These are phyloP conservation scores for Notodonta ziczac DNA, from an alignment of 2,888 invertebrate species.

Conservation along the genomic window DNA sequence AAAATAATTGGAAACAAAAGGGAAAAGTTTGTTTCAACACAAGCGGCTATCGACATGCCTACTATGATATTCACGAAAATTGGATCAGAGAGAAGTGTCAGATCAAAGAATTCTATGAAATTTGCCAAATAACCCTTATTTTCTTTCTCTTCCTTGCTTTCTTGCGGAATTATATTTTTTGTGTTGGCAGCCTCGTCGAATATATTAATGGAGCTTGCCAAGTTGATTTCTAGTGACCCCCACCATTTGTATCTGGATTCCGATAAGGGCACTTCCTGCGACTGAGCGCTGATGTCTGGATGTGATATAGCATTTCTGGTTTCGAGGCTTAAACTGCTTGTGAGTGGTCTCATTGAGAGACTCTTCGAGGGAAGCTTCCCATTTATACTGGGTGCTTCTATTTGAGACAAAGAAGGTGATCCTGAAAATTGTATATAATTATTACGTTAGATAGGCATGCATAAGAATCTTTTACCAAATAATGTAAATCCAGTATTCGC, in stretches of 20 bases:
- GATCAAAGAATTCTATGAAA: conserved; percentile 85
- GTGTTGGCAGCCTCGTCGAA: conserved; percentile 69
- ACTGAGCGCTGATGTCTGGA: conserved; percentile 67
- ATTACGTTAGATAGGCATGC: background rate
- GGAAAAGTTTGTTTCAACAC: conserved; percentile 89
- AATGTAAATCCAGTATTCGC: background rate
- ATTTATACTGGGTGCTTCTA: conserved; percentile 52
- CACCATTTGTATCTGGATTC: conserved; percentile 80
- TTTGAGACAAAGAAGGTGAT: conserved; percentile 46
- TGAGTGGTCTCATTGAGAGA: conserved; percentile 69
- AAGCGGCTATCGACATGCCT: conserved; percentile 87
- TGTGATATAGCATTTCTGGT: conserved; percentile 72
- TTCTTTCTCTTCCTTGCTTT: conserved; percentile 43
- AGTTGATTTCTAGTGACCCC: conserved; percentile 84
- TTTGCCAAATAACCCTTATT: conserved; percentile 50
- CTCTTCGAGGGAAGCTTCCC: conserved; percentile 60
- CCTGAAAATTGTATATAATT: conserved; percentile 48
- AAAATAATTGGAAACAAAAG: conserved; percentile 87
- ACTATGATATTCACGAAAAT: conserved; percentile 88
- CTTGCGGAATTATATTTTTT: conserved; percentile 46
- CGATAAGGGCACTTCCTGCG: conserved; percentile 50
- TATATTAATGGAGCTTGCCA: conserved; percentile 86
- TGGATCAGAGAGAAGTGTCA: conserved; percentile 87
- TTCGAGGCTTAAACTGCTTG: conserved; percentile 56
- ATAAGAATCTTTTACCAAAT: background rate